Evolutionary conservation across 1,140 invertebrate genomes (phyloP), one percentile per base, ranked within the genome.

Genomic region (Macrobrachium nipponense): DNA sequence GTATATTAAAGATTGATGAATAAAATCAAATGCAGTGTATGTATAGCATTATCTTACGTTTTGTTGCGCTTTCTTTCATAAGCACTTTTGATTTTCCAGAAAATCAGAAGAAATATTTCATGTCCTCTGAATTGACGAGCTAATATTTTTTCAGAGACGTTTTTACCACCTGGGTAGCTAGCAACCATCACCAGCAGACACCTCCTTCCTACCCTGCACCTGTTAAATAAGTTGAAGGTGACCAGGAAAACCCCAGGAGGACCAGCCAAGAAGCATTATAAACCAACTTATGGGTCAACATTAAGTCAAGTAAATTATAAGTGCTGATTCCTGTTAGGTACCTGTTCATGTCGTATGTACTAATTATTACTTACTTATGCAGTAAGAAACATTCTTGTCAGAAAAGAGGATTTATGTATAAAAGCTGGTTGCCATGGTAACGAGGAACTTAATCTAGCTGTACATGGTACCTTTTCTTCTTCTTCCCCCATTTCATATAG

Each of bases 81-180:
- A 43, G 10, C 36, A 72, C n/a, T 72, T n/a, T n/a, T 18, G 72
- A 27, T 59, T 27, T 8, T 58, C 36, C 20, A 43, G 14, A 15
- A 17, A 59, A 20, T 18, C 27, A 51, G 12, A 51, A 51, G 10
- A 51, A 51, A 6, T 51, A 51, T 51, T 51, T 51, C 51, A 51
- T 51, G 12, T 2, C 51, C 12, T 68, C 15, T 23, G n/a, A 11
- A 11, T 60, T 80, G 36, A 10, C 27, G 10, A 44, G 23, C 23
- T 17, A n/a, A 18, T 44, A 15, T 43, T 75, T 66, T 94, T 93
- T 64, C 93, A 97, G 96, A 92, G 96, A 97, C 92, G 96, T 97
- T 68, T 97, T 97, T 92, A 95, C 94, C 90, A 95, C 94, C 58
- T 97, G 96, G 96, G 96, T 97, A 87, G 94, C 96, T 72, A 94